Evolutionary conservation across 2,888 invertebrate genomes (phyloP).

Genomic region (Lasius platythorax): DNA sequence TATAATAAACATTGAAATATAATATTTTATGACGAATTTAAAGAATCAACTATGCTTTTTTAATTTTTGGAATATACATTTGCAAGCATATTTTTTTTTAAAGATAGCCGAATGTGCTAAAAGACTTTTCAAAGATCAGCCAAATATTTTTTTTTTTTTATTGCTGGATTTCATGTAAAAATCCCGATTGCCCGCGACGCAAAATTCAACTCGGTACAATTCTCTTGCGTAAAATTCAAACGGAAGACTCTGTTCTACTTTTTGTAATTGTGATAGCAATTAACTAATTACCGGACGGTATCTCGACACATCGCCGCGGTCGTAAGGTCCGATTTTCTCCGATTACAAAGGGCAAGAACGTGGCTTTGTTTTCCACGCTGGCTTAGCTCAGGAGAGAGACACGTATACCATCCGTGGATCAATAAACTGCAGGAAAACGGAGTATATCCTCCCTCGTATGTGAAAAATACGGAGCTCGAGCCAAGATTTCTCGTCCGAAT

Average conservation of each 20-base stretch:
- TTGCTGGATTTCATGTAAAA: background rate
- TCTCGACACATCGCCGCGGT: conserved; percentile 52
- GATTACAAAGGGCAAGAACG: conserved; percentile 56
- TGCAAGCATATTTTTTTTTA: background rate
- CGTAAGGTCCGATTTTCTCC: conserved; percentile 60
- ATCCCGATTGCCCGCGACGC: background rate
- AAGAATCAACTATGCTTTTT: background rate
- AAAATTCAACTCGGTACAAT: conserved; percentile 18
- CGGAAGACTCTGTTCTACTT: conserved; percentile 43
- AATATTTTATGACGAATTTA: background rate
- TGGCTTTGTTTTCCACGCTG: conserved; percentile 42
- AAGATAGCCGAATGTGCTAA: background rate
- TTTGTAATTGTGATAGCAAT: conserved; percentile 54
- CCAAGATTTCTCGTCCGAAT: background rate
- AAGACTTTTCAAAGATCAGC: background rate
- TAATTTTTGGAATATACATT: background rate
- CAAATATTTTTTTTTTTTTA: background rate
- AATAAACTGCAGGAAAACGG: conserved; percentile 36
- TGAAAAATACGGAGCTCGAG: background rate
- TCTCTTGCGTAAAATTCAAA: conserved; percentile 23
- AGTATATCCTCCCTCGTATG: background rate
- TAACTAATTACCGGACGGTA: conserved; percentile 66
- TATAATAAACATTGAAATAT: background rate
- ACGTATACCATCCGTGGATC: conserved; percentile 33
- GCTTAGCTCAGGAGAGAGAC: background rate